A percentile compares a stretch with the other conserved stretches of the same genome.
Evolutionary conservation across 2,113 vertebrate species (phyloP).

Genomic region (Bos taurus): DNA sequence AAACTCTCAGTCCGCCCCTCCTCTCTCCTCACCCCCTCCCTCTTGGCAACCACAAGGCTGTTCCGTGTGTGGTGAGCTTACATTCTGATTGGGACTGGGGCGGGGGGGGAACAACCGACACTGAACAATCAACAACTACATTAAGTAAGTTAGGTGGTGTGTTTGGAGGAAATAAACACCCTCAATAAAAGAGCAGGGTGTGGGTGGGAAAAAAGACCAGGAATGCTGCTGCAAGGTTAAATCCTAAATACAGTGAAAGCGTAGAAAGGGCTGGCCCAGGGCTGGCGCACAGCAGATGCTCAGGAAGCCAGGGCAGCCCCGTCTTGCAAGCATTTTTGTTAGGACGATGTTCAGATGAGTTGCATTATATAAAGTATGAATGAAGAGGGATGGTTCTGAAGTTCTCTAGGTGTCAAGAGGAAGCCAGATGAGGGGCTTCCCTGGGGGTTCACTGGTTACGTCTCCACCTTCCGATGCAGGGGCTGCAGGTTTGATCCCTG

Average conservation of each 20-base stretch:
- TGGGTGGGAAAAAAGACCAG: not conserved
- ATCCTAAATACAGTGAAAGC: not conserved
- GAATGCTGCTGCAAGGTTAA: not conserved
- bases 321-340: not conserved
- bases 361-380: not conserved
- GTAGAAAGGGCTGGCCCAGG: too few species aligned
- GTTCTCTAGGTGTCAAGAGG: not conserved
- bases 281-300: not conserved
- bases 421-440: not conserved
- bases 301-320: not conserved
- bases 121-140: not conserved
- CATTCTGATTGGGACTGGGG: not conserved
- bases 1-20: not conserved
- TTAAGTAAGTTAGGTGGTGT: not conserved
- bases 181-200: not conserved
- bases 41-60: not conserved
- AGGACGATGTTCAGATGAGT: not conserved
- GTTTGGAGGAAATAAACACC: not conserved
- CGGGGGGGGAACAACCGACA: not conserved
- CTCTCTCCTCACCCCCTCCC: not conserved
- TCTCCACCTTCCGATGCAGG: accelerated
- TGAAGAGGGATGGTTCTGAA: not conserved
- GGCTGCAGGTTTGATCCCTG: not conserved
- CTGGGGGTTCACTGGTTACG: not conserved
- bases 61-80: not conserved